These are phyloP conservation scores for Pionites leucogaster DNA, from an alignment of 2,113 vertebrate genomes.

Conservation along the genomic window DNA sequence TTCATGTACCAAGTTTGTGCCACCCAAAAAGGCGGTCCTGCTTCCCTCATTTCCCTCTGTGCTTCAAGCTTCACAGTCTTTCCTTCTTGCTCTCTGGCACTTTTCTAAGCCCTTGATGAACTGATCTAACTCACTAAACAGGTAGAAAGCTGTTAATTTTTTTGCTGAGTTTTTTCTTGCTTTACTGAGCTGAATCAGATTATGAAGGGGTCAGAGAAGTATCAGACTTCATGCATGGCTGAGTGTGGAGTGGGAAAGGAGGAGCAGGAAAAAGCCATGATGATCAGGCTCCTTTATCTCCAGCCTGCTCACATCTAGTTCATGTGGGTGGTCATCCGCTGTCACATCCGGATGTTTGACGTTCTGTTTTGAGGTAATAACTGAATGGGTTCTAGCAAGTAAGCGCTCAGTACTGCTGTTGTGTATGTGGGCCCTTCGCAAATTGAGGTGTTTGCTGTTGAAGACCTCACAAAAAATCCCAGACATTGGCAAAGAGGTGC, in stretches of 20 bases:
- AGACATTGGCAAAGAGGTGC: not conserved
- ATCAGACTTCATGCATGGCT: not conserved
- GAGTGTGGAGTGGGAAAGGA: not conserved
- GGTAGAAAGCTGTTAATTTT: not conserved
- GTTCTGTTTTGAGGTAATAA: not conserved
- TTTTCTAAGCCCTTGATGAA: not conserved
- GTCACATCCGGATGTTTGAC: not conserved
- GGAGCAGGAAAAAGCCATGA: not conserved
- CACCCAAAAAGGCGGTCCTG: not conserved
- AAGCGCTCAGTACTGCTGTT: not conserved
- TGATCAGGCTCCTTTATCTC: not conserved
- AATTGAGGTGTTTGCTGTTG: not conserved
- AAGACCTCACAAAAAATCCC: constrained; percentile 1
- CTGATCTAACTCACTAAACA: constrained; percentile 7
- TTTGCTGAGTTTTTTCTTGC: not conserved
- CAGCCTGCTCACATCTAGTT: not conserved
- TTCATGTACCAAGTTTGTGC: not conserved
- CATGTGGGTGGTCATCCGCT: not conserved
- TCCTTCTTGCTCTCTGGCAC: not conserved
- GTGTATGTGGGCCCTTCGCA: not conserved
- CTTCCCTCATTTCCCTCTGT: not conserved
- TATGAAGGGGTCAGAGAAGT: not conserved
- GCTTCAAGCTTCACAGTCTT: not conserved
- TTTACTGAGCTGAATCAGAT: constrained; percentile 8
- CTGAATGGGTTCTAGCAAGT: not conserved